Conservation (phyloP, 2,113 vertebrate species). For the Lagopus muta region DNA sequence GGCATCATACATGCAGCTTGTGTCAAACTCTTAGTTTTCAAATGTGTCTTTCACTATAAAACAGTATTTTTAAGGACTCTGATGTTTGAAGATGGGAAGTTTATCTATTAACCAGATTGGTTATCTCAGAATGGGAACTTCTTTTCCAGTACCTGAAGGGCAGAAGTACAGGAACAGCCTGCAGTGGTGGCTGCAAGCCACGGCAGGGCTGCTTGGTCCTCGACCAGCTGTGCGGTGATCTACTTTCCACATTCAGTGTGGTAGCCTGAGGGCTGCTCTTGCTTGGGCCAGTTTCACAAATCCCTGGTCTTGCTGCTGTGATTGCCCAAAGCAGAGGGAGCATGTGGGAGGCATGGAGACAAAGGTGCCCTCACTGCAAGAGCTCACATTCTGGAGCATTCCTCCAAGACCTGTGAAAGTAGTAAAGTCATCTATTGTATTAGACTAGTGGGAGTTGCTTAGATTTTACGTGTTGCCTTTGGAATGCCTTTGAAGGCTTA, state of each 20-base stretch:
- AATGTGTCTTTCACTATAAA: background rate
- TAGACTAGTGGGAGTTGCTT: background rate
- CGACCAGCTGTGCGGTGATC: constrained; percentile 4
- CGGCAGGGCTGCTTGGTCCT: background rate
- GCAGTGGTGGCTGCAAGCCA: constrained; percentile 22
- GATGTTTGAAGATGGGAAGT: background rate
- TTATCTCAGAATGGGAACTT: background rate
- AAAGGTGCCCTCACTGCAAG: background rate
- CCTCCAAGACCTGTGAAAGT: background rate
- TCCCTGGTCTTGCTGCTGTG: background rate
- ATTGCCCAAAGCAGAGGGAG: background rate
- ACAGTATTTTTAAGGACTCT: background rate
- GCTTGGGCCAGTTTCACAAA: constrained; percentile 10
- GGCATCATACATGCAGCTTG: background rate
- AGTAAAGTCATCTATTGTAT: background rate
- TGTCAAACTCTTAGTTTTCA: background rate
- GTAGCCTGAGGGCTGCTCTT: constrained; percentile 14
- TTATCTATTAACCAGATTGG: background rate
- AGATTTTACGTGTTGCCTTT: background rate
- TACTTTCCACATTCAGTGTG: background rate
- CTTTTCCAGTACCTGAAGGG: constrained; percentile 4
- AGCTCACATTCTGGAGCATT: background rate
- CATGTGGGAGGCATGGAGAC: background rate
- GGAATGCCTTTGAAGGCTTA: background rate
- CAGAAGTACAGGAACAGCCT: constrained; percentile 14